These are phyloP conservation scores for Silurus asotus DNA, from an alignment of 2,113 vertebrate genomes.

Conservation along the genomic window DNA sequence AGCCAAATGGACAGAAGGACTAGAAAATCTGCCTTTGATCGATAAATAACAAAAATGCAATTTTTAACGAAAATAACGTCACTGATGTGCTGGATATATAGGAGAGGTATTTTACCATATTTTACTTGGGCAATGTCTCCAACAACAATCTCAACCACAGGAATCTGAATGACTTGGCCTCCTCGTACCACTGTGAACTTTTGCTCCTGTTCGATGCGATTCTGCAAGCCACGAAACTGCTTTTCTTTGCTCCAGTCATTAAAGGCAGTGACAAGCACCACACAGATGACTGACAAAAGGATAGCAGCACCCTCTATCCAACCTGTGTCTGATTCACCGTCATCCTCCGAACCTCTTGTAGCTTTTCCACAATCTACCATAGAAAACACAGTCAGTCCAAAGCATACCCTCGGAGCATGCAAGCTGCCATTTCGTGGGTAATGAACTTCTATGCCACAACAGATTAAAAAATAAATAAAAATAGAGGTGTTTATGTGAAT, in stretches of 20 bases:
- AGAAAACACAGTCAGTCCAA: background rate
- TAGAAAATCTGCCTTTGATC: background rate
- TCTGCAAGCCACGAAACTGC: slow-evolving; percentile 90
- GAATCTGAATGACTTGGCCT: slow-evolving; percentile 81
- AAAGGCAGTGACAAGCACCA: slow-evolving; percentile 91
- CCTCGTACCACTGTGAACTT: slow-evolving; percentile 77
- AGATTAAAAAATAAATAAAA: background rate
- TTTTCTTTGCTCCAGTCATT: slow-evolving; percentile 97
- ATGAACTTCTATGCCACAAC: background rate
- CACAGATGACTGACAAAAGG: slow-evolving; percentile 80
- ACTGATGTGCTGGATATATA: background rate
- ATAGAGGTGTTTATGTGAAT: no score
- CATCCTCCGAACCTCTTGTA: slow-evolving; percentile 72
- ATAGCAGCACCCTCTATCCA: slow-evolving; percentile 90
- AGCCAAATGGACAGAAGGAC: background rate
- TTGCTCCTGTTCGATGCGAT: slow-evolving; percentile 87
- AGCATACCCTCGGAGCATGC: background rate
- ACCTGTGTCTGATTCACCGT: slow-evolving; percentile 79
- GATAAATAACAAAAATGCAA: background rate
- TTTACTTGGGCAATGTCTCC: slow-evolving; percentile 88
- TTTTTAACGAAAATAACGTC: background rate
- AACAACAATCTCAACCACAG: slow-evolving; percentile 82
- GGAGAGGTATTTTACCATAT: slow-evolving; percentile 77
- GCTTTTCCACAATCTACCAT: slow-evolving; percentile 76
- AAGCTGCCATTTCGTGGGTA: background rate